Evolutionary conservation across 2,797 vertebrate species (phyloP).

Genomic region (Vultur gryphus): DNA sequence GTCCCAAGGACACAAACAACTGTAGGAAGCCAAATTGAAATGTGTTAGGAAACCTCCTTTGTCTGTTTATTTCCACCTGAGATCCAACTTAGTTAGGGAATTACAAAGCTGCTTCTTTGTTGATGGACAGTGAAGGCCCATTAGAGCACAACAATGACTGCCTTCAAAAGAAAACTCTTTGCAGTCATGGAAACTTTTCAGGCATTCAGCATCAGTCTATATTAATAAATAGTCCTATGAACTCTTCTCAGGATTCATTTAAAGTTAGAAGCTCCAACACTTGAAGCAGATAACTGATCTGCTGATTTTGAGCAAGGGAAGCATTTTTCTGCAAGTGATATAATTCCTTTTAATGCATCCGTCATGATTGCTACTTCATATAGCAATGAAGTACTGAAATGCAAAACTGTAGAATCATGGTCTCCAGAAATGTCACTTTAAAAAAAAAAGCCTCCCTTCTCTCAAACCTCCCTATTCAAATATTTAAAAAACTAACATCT

Average conservation of each 20-base stretch:
- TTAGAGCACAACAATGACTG: neutral
- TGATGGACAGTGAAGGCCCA: neutral
- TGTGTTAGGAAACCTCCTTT: neutral
- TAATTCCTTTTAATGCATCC: neutral
- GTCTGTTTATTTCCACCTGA: neutral
- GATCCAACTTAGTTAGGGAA: neutral
- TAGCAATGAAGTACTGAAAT: neutral
- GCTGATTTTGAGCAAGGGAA: neutral
- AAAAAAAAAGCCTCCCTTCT: neutral
- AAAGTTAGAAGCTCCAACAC: neutral
- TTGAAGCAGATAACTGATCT: neutral
- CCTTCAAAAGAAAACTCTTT: neutral
- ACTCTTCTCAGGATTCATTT: neutral
- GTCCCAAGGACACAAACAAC: neutral
- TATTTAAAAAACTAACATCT: neutral
- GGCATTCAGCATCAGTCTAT: neutral
- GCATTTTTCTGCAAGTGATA: neutral
- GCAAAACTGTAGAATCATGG: neutral
- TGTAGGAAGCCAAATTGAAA: neutral
- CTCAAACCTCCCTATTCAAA: neutral
- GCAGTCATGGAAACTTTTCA: neutral
- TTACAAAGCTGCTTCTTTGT: neutral
- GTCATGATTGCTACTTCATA: neutral
- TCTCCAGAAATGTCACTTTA: neutral
- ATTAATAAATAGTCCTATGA: neutral